Evolutionary conservation across 2,797 vertebrate species (phyloP).

Genomic region (Notoglanidium macrostoma): DNA sequence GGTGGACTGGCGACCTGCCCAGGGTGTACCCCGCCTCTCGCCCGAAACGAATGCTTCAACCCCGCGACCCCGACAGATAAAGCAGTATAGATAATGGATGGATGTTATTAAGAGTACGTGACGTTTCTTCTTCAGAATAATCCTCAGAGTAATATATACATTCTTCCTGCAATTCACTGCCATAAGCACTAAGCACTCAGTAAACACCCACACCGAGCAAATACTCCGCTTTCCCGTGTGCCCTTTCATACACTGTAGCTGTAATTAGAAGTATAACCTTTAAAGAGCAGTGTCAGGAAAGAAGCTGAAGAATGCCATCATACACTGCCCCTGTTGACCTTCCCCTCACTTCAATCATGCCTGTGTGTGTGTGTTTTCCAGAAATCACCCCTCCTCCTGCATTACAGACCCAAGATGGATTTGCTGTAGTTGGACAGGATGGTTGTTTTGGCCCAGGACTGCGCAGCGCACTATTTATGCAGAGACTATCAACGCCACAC

Average conservation of each 20-base stretch:
- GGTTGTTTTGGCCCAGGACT: conserved; percentile 74
- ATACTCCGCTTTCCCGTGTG: conserved; percentile 2
- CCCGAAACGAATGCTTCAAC: too few species aligned
- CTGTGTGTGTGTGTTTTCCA: conserved; percentile 63
- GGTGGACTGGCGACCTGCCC: too few species aligned
- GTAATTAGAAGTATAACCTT: conserved; percentile 47
- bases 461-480: conserved; percentile 81
- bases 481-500: conserved; percentile 84
- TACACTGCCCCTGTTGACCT: conserved; percentile 30
- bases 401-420: conserved; percentile 99
- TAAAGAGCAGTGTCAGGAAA: conserved; percentile 41
- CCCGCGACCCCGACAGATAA: too few species aligned
- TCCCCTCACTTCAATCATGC: conserved; percentile 36
- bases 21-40: too few species aligned
- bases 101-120: neutral
- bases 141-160: neutral
- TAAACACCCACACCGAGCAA: conserved; percentile 1
- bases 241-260: conserved; percentile 33
- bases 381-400: conserved; percentile 98
- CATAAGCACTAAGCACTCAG: neutral
- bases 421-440: conserved; percentile 88
- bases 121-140: neutral
- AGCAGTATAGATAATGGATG: too few species aligned
- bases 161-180: conserved; percentile 5
- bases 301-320: conserved; percentile 29